A percentile compares a stretch with the other conserved stretches of the same genome.
Conservation (phyloP, 2,888 invertebrate genomes). For the Cynaeus angustus region DNA sequence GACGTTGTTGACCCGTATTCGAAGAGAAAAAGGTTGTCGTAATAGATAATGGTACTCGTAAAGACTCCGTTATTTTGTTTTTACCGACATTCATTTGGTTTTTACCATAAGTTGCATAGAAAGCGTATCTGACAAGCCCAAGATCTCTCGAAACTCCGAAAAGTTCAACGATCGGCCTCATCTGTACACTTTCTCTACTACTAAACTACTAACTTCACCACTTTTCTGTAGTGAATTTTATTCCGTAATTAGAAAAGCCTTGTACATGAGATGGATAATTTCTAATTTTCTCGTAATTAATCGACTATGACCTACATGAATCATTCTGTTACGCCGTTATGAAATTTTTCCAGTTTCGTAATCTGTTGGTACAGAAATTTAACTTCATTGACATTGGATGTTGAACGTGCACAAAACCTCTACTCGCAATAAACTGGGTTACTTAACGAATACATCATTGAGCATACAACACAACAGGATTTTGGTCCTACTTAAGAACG, state of each 20-base stretch:
- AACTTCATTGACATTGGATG: conserved; percentile 34
- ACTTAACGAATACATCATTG: neutral
- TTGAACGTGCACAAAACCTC: neutral
- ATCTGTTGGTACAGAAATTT: neutral
- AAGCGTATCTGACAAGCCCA: conserved; percentile 44
- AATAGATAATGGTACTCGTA: conserved; percentile 1
- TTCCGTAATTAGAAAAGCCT: conserved; percentile 35
- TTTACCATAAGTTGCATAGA: conserved; percentile 33
- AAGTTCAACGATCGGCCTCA: conserved; percentile 49
- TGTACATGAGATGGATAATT: neutral
- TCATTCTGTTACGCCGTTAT: neutral
- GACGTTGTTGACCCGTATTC: too few relatives aligned
- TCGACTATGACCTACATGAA: conserved; percentile 1
- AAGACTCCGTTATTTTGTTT: conserved; percentile 6
- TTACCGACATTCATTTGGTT: conserved; percentile 17
- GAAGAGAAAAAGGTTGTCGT: neutral
- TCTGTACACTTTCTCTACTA: conserved; percentile 41
- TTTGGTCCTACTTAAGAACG: too few relatives aligned
- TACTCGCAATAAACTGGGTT: neutral
- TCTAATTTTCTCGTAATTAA: conserved; percentile 8
- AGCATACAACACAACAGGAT: neutral
- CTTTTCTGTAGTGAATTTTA: conserved; percentile 25
- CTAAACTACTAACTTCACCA: conserved; percentile 25
- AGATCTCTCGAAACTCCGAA: conserved; percentile 37
- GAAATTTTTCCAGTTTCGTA: conserved; percentile 1